A percentile compares a stretch with the other conserved stretches of the same genome.
These are phyloP conservation scores for Neolamprologus toae DNA, from an alignment of 2,113 vertebrate species.

Conservation along the genomic window DNA sequence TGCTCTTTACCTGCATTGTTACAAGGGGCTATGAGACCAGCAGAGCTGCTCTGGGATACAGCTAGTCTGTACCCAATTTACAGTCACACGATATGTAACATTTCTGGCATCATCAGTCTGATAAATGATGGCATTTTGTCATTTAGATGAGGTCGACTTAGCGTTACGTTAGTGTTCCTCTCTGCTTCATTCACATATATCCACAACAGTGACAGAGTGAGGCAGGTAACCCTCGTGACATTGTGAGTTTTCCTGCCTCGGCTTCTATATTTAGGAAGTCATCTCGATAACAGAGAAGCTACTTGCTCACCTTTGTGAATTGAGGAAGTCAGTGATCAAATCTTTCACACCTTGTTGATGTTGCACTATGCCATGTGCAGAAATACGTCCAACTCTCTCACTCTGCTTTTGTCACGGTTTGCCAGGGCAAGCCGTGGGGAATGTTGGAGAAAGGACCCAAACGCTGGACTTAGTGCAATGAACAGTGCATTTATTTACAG, in stretches of 20 bases:
- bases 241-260: not conserved
- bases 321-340: not conserved
- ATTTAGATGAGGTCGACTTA: not conserved
- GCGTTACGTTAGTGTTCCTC: not conserved
- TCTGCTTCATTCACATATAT: not conserved
- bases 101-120: not conserved
- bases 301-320: not conserved
- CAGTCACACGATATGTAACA: not conserved
- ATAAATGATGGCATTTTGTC: not conserved
- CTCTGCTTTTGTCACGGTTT: not conserved
- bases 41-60: not conserved
- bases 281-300: not conserved
- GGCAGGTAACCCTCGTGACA: not conserved
- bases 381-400: not conserved
- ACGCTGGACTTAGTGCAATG: no score
- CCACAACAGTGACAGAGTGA: not conserved
- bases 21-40: not conserved
- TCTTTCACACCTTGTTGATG: not conserved
- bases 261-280: not conserved
- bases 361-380: not conserved
- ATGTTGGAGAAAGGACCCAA: no score
- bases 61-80: not conserved
- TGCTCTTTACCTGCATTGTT: not conserved
- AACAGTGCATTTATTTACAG: no score
- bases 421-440: no score